Conservation (phyloP, 1,140 invertebrate species). For the Temnothorax longispinosus region DNA sequence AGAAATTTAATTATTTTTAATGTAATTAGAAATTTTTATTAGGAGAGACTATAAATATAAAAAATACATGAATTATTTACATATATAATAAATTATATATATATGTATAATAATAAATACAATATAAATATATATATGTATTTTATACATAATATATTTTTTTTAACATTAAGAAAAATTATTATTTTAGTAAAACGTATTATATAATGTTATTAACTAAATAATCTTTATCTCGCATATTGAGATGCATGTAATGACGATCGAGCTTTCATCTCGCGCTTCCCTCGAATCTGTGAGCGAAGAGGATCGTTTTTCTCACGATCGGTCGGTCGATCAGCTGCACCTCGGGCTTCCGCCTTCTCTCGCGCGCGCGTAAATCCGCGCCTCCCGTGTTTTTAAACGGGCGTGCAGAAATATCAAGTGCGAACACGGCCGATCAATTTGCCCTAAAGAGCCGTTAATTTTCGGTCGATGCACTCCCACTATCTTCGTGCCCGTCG, state of each 20-base stretch:
- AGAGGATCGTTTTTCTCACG: constrained; percentile 66
- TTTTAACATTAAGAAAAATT: not conserved
- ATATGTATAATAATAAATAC: not conserved
- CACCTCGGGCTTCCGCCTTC: constrained; percentile 64
- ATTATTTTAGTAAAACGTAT: not conserved
- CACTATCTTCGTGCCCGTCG: constrained; percentile 77
- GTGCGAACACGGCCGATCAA: constrained; percentile 84
- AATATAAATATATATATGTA: not conserved
- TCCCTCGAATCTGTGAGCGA: not conserved
- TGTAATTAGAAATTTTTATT: not conserved
- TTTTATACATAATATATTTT: not conserved
- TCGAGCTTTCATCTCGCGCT: not conserved
- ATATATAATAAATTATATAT: not conserved
- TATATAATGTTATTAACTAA: not conserved
- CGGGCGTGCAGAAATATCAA: constrained; percentile 76
- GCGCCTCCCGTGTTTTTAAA: constrained; percentile 17
- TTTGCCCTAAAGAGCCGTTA: constrained; percentile 83
- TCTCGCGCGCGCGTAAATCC: constrained; percentile 17
- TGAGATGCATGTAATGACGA: not conserved
- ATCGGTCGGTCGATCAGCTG: constrained; percentile 13
- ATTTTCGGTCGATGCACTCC: constrained; percentile 78
- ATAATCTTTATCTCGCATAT: constrained; percentile 3
- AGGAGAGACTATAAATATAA: not conserved
- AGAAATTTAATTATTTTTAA: not conserved
- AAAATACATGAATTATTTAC: not conserved